Conservation (phyloP, 2,113 vertebrate species). For the Psittacula cyanocephala region DNA sequence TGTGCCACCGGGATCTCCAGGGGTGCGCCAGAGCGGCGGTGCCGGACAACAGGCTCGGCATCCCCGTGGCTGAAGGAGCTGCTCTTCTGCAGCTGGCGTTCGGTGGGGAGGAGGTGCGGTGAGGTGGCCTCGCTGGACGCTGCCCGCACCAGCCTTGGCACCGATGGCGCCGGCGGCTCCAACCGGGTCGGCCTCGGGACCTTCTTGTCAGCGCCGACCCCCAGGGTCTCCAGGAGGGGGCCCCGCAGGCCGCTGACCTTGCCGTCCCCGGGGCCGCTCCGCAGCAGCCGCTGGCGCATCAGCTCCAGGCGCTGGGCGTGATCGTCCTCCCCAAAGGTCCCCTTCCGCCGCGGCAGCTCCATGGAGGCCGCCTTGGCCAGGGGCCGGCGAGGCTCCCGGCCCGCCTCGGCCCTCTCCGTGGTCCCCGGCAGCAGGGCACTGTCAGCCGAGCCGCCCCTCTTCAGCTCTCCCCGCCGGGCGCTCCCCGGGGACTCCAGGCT, state of each 20-base stretch:
- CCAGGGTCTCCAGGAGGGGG: slow-evolving; percentile 91
- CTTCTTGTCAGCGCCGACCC: slow-evolving; percentile 80
- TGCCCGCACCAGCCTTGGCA: slow-evolving; percentile 79
- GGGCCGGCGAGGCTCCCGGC: slow-evolving; percentile 75
- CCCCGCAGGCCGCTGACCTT: slow-evolving; percentile 95
- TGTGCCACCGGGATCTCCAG: slow-evolving; percentile 90
- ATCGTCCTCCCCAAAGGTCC: slow-evolving; percentile 84
- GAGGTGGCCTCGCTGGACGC: slow-evolving; percentile 86
- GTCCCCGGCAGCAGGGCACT: slow-evolving; percentile 81
- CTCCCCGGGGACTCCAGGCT: slow-evolving; percentile 76
- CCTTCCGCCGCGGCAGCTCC: slow-evolving; percentile 72
- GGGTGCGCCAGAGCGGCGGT: slow-evolving; percentile 89
- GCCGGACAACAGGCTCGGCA: slow-evolving; percentile 84
- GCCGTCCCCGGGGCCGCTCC: slow-evolving; percentile 84
- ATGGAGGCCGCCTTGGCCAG: slow-evolving; percentile 81
- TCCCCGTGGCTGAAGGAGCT: slow-evolving; percentile 96
- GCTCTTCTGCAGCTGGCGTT: slow-evolving; percentile 89
- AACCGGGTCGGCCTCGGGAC: slow-evolving; percentile 65
- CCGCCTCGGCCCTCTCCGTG: not conserved
- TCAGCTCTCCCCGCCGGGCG: slow-evolving; percentile 80
- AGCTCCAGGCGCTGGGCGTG: slow-evolving; percentile 90
- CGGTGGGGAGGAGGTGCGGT: slow-evolving; percentile 68
- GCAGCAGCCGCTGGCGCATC: slow-evolving; percentile 90
- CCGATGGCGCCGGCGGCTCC: not conserved
- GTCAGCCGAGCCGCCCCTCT: slow-evolving; percentile 91